A percentile compares a stretch with the other conserved stretches of the same genome.
Conservation (phyloP, 2,113 vertebrate genomes). For the Heterotilapia buettikoferi region DNA sequence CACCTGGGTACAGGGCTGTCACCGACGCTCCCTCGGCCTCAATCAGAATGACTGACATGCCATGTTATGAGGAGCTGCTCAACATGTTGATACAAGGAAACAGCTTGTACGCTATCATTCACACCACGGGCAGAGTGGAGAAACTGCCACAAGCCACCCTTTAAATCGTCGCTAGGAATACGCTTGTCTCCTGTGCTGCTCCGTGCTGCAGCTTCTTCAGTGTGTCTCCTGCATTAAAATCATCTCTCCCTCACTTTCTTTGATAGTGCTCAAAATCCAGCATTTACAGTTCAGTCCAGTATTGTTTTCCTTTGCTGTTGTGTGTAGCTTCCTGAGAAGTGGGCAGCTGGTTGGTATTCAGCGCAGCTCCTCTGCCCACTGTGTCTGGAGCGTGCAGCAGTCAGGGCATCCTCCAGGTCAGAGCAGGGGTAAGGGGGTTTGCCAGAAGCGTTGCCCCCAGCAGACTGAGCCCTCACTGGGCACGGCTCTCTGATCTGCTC, state of each 20-base stretch:
- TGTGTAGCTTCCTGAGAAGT: constrained; percentile 5
- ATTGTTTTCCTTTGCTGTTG: constrained; percentile 28
- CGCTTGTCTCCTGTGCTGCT: not conserved
- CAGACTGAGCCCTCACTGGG: constrained; percentile 69
- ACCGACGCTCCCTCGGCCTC: not conserved
- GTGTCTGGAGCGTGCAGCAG: constrained; percentile 49
- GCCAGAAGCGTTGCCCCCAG: constrained; percentile 74
- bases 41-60: constrained; percentile 16
- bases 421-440: constrained; percentile 68
- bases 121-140: not conserved
- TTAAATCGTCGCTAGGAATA: not conserved
- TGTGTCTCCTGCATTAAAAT: not conserved
- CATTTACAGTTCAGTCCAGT: not conserved
- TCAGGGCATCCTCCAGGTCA: constrained; percentile 64
- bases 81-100: constrained; percentile 6
- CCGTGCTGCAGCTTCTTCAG: not conserved
- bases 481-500: constrained; percentile 64
- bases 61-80: constrained; percentile 14
- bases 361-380: constrained; percentile 25
- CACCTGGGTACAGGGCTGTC: constrained; percentile 50
- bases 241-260: not conserved
- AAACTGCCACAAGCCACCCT: not conserved
- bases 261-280: not conserved
- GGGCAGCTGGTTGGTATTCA: constrained; percentile 60
- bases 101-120: constrained; percentile 24